Conservation (phyloP, 2,888 invertebrate species). For the Macrophya alboannulata region DNA sequence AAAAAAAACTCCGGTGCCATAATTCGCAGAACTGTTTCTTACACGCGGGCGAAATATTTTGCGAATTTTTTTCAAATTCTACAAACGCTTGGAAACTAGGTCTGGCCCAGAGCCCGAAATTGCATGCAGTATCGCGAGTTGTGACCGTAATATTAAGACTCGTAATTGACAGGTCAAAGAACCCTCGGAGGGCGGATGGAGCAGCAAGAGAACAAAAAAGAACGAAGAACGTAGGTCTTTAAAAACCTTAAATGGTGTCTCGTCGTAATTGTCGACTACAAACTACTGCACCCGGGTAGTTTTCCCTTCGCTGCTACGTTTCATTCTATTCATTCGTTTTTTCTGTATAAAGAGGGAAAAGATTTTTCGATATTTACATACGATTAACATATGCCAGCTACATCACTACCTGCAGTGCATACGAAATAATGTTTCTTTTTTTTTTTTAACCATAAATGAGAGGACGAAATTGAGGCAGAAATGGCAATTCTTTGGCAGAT, state of each 20-base stretch:
- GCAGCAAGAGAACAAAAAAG: background rate
- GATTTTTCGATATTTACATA: background rate
- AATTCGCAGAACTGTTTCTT: background rate
- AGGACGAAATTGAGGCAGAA: background rate
- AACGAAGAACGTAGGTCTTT: background rate
- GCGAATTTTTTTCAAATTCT: background rate
- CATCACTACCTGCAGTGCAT: background rate
- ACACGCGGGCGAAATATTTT: no score
- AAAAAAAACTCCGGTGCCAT: background rate
- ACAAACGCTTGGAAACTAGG: slow-evolving; percentile 12
- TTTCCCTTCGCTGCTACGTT: background rate
- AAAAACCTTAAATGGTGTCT: background rate
- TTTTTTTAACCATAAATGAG: background rate
- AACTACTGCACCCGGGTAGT: background rate
- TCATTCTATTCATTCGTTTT: background rate
- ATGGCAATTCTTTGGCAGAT: background rate
- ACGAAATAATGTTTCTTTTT: background rate
- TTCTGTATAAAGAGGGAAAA: background rate
- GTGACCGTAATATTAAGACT: slow-evolving; percentile 2
- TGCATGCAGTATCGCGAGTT: background rate
- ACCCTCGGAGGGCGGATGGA: background rate
- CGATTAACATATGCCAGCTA: background rate
- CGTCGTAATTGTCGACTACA: background rate
- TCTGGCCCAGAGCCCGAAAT: slow-evolving; percentile 8
- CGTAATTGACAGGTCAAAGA: slow-evolving; percentile 31